Evolutionary conservation across 2,113 vertebrate genomes (phyloP), one percentile per base, ranked within the genome.

Genomic region (Marmota flaviventris): DNA sequence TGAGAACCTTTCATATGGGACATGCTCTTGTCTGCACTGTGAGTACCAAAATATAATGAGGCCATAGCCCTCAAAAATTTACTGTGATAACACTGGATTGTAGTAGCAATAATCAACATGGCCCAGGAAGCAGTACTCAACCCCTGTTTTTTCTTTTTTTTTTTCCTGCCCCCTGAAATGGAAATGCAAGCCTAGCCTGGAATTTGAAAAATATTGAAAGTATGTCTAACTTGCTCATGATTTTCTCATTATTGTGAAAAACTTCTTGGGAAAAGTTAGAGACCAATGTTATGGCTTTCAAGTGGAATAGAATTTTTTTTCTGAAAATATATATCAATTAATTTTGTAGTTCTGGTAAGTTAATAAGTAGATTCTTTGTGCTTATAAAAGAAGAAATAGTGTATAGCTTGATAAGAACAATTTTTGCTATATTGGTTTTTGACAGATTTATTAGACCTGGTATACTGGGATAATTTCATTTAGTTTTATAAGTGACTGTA

Each of bases 141-240:
- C 29, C 29, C 5, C 34, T 20, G 56, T 58, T 58, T 17, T 58
- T 58, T 58, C 20, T 58, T 58, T 22, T 70, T 22, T 70, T 2
- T 93, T 96, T 97, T 94, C 25, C 76, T 95, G 89, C 48, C 5
- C 20, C 25, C 73, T 79, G 67, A 65, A 92, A 12, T 84, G 25
- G 34, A 65, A 73, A 84, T 39, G 8, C 20, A 34, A 72, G 34
- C 45, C 63, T 22, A 2, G 24, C 5, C 45, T 42, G 12, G 69
- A 53, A 24, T 63, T 37, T 70, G 61, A 17, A 65, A 67, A 58
- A 73, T 48, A 42, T 0, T 45, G 11, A 83, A 42, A 76, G 25
- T 5, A 1, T 20, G 20, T 22, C 8, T 20, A 8, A 69, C n/a
- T 25, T 48, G 14, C 22, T 79, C 16, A 29, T 53, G 2, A 8